Evolutionary conservation across 2,113 vertebrate species (phyloP).

Genomic region (Cervus canadensis): DNA sequence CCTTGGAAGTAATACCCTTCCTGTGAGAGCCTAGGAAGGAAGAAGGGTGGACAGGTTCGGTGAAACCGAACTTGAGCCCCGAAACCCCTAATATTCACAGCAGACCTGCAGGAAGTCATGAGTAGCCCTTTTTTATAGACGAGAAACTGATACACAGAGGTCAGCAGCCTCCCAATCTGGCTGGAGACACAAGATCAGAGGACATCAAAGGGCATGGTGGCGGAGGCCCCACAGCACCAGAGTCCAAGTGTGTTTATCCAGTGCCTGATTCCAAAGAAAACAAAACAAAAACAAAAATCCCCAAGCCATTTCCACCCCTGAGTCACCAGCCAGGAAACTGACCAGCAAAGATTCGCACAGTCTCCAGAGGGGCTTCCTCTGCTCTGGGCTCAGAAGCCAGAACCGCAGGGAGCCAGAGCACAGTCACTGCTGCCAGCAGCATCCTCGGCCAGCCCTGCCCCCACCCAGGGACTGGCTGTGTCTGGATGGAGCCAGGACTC

Average conservation of each 20-base stretch:
- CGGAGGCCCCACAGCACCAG: not conserved
- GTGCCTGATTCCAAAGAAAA: constrained; percentile 16
- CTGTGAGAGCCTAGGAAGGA: not conserved
- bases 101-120: not conserved
- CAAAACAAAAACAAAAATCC: not conserved
- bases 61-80: not conserved
- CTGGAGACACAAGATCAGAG: constrained; percentile 10
- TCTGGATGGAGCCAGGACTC: constrained; percentile 52
- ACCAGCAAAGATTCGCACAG: not conserved
- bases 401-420: not conserved
- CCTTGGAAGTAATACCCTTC: not conserved
- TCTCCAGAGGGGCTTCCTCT: not conserved
- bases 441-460: not conserved
- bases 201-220: not conserved
- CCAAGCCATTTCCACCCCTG: not conserved
- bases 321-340: constrained; percentile 14
- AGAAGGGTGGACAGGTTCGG: not conserved
- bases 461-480: not conserved
- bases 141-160: not conserved
- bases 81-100: not conserved
- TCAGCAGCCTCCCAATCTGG: not conserved
- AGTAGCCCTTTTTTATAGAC: not conserved
- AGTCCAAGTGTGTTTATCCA: not conserved
- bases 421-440: not conserved
- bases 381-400: not conserved